Base-by-base conservation (phyloP, 2,888 invertebrate species). In the Luffia ferchaultella region DNA sequence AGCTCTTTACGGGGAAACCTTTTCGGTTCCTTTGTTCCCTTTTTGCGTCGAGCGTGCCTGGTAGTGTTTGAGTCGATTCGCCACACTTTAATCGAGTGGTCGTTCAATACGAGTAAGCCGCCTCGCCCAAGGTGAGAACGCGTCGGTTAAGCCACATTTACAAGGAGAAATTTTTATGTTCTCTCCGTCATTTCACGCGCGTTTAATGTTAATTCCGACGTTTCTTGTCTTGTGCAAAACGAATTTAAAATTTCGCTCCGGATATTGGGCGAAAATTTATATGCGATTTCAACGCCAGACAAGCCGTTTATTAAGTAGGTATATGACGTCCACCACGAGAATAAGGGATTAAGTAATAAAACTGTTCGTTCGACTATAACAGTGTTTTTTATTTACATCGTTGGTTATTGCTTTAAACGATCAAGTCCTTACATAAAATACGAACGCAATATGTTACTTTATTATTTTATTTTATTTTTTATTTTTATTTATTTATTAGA, bases 181-280 rank as follows among this genome's bases (percentile, higher is more conserved):
- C 69, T 65, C 18, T 58, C 65, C 68, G 74, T 79, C 73, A 80
- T 82, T 82, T 82, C 80, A 82, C 76, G 82, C 72, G 60, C 67
- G 63, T 77, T 78, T 74, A 73, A 66, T 68, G 65, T 75, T 76
- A 73, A 76, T 77, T 76, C 70, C 67, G 68, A 67, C 70, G 64
- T 74, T 70, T 67, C 69, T 70, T 68, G 67, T 70, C 67, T 70
- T 70, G 62, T 57, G 54, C 59, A 58, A 63, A 62, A 64, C 63
- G 67, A 64, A 52, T 69, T 74, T 72, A 65, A 70, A 70, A 71
- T 69, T 68, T 64, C 57, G 55, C 57, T 63, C 67, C 67, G 63
- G 67, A 68, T 69, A 70, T 71, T 64, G 61, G 55, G 54, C 57
- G 58, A 59, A 57, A 62, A 67, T 70, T 70, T 70, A 68, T 70